Evolutionary conservation across 2,888 invertebrate genomes (phyloP), one percentile per base, ranked within the genome.

Genomic region (Coenonympha glycerion): DNA sequence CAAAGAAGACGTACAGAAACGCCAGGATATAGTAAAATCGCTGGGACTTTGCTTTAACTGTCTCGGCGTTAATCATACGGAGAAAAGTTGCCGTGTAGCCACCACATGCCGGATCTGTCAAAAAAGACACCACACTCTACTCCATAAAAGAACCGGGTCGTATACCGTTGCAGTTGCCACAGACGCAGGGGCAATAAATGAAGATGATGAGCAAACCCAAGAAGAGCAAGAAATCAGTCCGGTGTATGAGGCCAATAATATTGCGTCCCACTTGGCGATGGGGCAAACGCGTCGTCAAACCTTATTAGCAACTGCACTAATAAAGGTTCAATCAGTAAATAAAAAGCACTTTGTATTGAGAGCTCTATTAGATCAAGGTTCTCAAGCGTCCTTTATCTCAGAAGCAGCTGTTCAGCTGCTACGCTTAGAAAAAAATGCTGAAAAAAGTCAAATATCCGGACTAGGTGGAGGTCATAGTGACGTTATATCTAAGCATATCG

Each of bases 331-430:
- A 26, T 37, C 59, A 3, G 56, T 30, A 36, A 46, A 45, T 3
- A 61, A 60, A 1, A 3, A 8, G 3, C 15, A 22, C 4, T 26
- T 40, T 0, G 9, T 46, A 4, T 3, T 64, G 1, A 49, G 64
- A 30, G 58, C 58, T 4, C 50, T 66, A 8, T 4, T 65, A 5
- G 62, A 66, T 28, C 63, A 53, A 28, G 26, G 63, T 55, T 9
- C 37, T 54, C 21, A 61, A 60, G 42, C 47, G 5, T 52, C 42
- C 0, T 52, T 52, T 30, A 44, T 52, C 0, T 41, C 52, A 5
- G 52, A 47, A 34, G 26, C 42, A 15, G 42, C 52, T 5, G 52
- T 47, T 3, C 47, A 52, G 11, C 11, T 47, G 2, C 31, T 47
- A 3, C 22, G 31, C 3, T 37, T 52, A 21, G 39, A 42, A 19